phyloP scores from a whole-genome alignment of 1,140 invertebrate genomes.

The roundworm (Caenorhabditis elegans) region WBcel235 BX284606.5:6798501-6799000 shows the following conservation, averaged over 20 bases:
- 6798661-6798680: not conserved
- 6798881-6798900: not conserved
- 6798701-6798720: not conserved
- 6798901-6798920: constrained; percentile 26
- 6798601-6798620: not conserved
- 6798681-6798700: not conserved
- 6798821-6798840: not conserved
- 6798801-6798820: not conserved
- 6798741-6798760: constrained; percentile 25
- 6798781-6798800: constrained; percentile 7
- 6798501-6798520: too few species aligned
- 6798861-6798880: not conserved
- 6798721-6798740: constrained; percentile 9
- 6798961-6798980: not conserved
- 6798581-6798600: not conserved
- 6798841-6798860: constrained; percentile 1
- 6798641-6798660: constrained; percentile 8
- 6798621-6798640: not conserved
- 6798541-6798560: too few species aligned
- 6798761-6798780: constrained; percentile 24
- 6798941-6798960: not conserved
- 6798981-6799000: not conserved
- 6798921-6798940: not conserved
- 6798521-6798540: too few species aligned
- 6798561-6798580: too few species aligned